phyloP scores from a whole-genome alignment of 2,888 invertebrate species.

The Trisateles emortualis region DNA sequence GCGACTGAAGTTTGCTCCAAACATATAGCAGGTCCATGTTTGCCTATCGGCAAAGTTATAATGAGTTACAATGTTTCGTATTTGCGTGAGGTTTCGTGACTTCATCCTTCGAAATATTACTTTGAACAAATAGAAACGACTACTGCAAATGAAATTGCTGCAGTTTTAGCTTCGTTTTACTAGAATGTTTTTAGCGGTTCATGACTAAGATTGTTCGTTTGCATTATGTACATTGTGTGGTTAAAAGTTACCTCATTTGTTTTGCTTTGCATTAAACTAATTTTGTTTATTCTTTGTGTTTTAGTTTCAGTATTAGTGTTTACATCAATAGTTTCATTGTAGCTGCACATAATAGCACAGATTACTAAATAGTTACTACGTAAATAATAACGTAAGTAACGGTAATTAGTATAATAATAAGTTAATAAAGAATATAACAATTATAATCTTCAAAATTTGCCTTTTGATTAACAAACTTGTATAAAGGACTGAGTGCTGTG shows the following conservation, averaged over 20 bases:
- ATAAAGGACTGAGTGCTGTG: too few species aligned
- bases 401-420: too few species aligned
- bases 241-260: conserved; percentile 3
- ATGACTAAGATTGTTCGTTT: conserved; percentile 11
- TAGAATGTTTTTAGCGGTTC: conserved; percentile 22
- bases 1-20: conserved; percentile 45
- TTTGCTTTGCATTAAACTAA: not conserved
- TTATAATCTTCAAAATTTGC: too few species aligned
- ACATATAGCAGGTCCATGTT: conserved; percentile 49
- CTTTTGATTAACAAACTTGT: too few species aligned
- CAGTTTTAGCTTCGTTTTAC: conserved; percentile 32
- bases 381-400: too few species aligned
- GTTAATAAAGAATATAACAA: too few species aligned
- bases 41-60: conserved; percentile 62
- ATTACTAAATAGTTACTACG: too few species aligned
- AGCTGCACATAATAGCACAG: too few species aligned
- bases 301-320: not conserved
- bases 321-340: too few species aligned
- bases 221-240: conserved; percentile 3
- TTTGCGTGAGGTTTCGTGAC: conserved; percentile 60
- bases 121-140: conserved; percentile 36
- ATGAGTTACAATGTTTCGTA: conserved; percentile 62
- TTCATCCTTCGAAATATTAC: conserved; percentile 52
- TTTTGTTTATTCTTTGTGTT: not conserved
- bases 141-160: conserved; percentile 38